Evolutionary conservation across 2,113 vertebrate genomes (phyloP), one percentile per base, ranked within the genome.

Genomic region (Heliornis fulica): DNA sequence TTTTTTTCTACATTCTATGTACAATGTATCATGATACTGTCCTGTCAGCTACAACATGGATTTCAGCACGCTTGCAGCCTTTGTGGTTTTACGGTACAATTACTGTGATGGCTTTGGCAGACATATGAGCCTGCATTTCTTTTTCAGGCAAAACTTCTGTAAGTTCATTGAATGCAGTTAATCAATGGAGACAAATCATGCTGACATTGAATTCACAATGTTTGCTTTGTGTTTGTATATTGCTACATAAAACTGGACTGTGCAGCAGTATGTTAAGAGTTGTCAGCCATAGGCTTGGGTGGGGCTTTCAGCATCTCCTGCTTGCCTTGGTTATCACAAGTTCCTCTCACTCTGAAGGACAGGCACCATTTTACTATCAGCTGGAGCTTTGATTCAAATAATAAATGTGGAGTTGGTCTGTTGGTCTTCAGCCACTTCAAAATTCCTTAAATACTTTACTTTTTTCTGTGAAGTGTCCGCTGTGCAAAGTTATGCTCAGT

Each of bases 41-140:
- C 45, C 26, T 6, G 23, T 12, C 68, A 66, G 31, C 74, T 43
- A 43, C 22, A 69, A 40, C 20, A 25, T 5, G 28, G 70, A 61
- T 65, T 86, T 83, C 72, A 61, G 19, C 34, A n/a, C 31, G 11
- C 16, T 89, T 65, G 71, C 45, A 93, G 68, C 59, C 15, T 53
- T 84, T 32, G 85, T 51, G 84, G 61, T 70, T 93, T 87, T 84
- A 82, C 1, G 1, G 69, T 60, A 43, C 57, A 70, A 68, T 84
- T 89, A 66, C 65, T 81, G 38, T n/a, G 75, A 57, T 90, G 64
- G 11, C 34, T 93, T 89, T 90, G 76, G 59, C 75, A 86, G 83
- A 20, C 22, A 38, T 53, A 70, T 10, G 59, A 86, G 75, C 16
- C 71, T 69, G 41, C 50, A 40, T 70, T 93, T 88, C 71, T 90